These are phyloP conservation scores for Chrysomela aeneicollis DNA, from an alignment of 2,888 invertebrate species.

Conservation along the genomic window DNA sequence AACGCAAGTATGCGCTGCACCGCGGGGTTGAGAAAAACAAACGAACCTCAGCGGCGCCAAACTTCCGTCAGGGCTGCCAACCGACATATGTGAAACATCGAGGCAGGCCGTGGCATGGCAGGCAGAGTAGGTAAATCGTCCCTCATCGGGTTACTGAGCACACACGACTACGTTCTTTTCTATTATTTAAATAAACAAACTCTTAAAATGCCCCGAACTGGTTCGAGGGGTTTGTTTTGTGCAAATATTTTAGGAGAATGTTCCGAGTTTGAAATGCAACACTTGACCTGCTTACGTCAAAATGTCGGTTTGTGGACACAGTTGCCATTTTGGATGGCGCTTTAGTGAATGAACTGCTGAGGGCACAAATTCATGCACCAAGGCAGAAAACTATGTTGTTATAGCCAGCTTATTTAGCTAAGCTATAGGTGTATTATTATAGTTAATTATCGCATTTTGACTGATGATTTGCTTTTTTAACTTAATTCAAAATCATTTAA, in stretches of 20 bases:
- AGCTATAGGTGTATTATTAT: too few species aligned
- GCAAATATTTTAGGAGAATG: constrained; percentile 52
- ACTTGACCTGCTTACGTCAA: constrained; percentile 40
- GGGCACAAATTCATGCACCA: too few species aligned
- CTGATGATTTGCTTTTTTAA: too few species aligned
- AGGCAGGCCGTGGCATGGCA: constrained; percentile 22
- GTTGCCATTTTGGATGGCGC: constrained; percentile 27
- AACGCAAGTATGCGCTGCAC: constrained; percentile 46
- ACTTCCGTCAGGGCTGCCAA: constrained; percentile 58
- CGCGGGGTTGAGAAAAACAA: constrained; percentile 57
- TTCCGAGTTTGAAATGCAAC: constrained; percentile 45
- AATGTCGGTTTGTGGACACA: constrained; percentile 33
- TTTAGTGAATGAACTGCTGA: neutral
- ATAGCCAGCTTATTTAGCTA: too few species aligned
- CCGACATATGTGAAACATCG: constrained; percentile 57
- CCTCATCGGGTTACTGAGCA: constrained; percentile 57
- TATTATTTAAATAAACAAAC: constrained; percentile 62
- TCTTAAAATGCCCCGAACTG: constrained; percentile 60
- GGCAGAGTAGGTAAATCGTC: constrained; percentile 47
- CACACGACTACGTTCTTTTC: constrained; percentile 59
- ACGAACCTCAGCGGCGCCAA: constrained; percentile 57
- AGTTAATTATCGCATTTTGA: too few species aligned
- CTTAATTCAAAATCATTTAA: too few species aligned
- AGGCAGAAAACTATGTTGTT: too few species aligned
- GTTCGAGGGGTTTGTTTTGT: constrained; percentile 49